Percentiles rank a stretch among this genome's conserved stretches.
phyloP scores from a whole-genome alignment of 2,113 vertebrate genomes.

The Triplophysa rosa region DNA sequence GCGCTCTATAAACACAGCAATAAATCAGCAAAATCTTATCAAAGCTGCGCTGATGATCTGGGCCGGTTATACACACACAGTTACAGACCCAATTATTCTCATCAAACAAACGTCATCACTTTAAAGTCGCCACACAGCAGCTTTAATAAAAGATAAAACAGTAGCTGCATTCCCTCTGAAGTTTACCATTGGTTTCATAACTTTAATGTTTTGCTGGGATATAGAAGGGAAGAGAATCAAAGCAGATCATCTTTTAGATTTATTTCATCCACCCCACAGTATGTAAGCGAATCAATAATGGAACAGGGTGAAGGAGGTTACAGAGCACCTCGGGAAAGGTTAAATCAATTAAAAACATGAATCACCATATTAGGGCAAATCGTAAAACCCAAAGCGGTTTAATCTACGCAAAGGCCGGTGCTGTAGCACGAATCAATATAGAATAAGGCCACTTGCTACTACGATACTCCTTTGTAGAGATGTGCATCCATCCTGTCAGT shows the following conservation, averaged over 20 bases:
- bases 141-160: conserved; percentile 1
- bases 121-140: conserved; percentile 6
- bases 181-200: not conserved
- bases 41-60: conserved; percentile 21
- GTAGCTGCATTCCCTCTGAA: conserved; percentile 19
- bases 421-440: not conserved
- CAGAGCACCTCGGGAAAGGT: not conserved
- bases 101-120: not conserved
- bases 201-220: not conserved
- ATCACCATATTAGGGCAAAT: not conserved
- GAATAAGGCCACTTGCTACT: not conserved
- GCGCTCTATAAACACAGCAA: conserved; percentile 17
- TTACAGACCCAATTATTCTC: conserved; percentile 12
- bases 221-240: conserved; percentile 2
- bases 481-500: too few species aligned
- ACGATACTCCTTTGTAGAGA: too few species aligned
- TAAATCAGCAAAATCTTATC: conserved; percentile 23
- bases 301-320: not conserved
- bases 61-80: conserved; percentile 10
- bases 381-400: not conserved
- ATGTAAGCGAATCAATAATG: not conserved
- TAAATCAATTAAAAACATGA: conserved; percentile 19
- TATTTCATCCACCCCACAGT: not conserved
- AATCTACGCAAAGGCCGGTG: not conserved
- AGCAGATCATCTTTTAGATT: conserved; percentile 11